Evolutionary conservation across 2,113 vertebrate species (phyloP).

Genomic region (Ctenodactylus gundi): DNA sequence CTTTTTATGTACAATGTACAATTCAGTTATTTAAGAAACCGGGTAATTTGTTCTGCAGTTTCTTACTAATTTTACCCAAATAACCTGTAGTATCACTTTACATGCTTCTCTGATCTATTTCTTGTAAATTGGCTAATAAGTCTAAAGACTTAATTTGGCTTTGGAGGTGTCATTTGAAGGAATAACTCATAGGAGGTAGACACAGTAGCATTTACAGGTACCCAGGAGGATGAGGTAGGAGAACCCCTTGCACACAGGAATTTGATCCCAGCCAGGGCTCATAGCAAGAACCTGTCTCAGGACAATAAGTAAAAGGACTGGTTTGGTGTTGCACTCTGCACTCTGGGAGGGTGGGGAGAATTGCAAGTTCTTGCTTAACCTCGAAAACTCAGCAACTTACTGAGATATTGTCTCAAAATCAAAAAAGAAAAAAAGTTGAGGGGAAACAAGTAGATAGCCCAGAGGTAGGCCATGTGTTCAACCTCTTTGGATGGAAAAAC

Average conservation of each 20-base stretch:
- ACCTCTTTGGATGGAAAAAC: background rate
- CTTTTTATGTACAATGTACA: background rate
- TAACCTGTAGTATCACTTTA: background rate
- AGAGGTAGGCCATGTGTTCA: no score
- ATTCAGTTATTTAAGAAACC: background rate
- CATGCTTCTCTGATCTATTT: background rate
- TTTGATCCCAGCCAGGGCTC: background rate
- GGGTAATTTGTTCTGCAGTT: background rate
- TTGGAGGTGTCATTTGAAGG: constrained; percentile 16
- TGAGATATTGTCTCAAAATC: background rate
- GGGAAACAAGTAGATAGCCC: background rate
- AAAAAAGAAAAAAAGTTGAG: background rate
- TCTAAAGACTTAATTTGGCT: constrained; percentile 38
- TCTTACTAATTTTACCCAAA: background rate
- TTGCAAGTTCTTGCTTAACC: background rate
- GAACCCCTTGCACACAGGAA: background rate
- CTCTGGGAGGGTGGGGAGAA: background rate
- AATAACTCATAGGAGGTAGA: background rate
- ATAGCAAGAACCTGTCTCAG: background rate
- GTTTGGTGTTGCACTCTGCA: background rate
- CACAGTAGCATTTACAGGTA: background rate
- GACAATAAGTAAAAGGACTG: background rate
- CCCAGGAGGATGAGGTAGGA: background rate
- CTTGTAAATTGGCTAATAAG: constrained; percentile 1
- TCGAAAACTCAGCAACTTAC: background rate